Conservation (phyloP, 2,113 vertebrate species). For the Salminus brasiliensis region DNA sequence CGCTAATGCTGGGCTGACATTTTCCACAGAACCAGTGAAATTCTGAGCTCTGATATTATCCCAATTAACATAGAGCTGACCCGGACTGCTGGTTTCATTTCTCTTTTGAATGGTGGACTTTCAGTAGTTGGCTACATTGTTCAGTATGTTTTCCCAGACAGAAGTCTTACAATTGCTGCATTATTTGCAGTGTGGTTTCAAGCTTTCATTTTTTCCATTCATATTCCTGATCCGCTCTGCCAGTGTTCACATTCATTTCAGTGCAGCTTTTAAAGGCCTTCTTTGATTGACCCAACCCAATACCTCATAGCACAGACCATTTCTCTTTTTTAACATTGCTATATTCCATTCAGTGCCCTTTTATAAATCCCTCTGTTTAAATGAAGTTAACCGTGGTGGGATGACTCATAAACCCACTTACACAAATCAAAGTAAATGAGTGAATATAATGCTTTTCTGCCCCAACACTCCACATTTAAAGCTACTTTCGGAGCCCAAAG, state of each 20-base stretch:
- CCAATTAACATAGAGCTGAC: not conserved
- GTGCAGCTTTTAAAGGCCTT: constrained; percentile 36
- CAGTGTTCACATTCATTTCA: constrained; percentile 39
- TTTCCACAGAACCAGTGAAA: constrained; percentile 19
- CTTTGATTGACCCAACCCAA: constrained; percentile 18
- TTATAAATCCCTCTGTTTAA: constrained; percentile 36
- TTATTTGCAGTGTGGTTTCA: constrained; percentile 38
- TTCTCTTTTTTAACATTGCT: constrained; percentile 15
- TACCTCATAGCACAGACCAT: constrained; percentile 6
- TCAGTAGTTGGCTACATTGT: constrained; percentile 33
- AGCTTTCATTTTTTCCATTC: constrained; percentile 54
- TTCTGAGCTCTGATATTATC: not conserved
- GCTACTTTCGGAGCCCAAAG: not conserved
- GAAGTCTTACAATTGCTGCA: constrained; percentile 31
- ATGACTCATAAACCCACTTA: constrained; percentile 37
- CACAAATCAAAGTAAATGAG: constrained; percentile 34
- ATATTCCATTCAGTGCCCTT: not conserved
- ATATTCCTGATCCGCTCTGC: constrained; percentile 11
- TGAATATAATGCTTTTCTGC: constrained; percentile 27
- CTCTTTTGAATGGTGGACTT: constrained; percentile 10
- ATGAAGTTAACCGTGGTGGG: constrained; percentile 26
- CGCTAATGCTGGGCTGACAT: constrained; percentile 23
- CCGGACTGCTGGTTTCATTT: constrained; percentile 3
- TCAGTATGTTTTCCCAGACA: constrained; percentile 15
- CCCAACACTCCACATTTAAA: not conserved